Evolutionary conservation across 2,888 invertebrate species (phyloP), one percentile per base, ranked within the genome.

Genomic region (Calameuta filiformis): DNA sequence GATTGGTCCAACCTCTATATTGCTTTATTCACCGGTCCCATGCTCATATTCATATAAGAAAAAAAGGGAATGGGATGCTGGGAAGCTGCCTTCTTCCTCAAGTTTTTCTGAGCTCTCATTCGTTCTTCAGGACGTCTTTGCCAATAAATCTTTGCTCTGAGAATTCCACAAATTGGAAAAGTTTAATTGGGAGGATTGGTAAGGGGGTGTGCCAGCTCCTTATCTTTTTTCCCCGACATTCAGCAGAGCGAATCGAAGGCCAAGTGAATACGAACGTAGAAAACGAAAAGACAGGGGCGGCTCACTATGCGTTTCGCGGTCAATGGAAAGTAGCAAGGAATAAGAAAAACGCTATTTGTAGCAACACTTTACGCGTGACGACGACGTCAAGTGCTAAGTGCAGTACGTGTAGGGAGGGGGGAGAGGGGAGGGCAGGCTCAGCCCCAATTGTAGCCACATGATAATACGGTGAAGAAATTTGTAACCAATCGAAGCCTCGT

Each of bases 281-380:
- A 56, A 56, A 23, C 23, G 23, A 15, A 56, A 23, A 0, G 2
- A 23, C 56, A 56, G 56, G 56, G 9, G 23, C 56, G 56, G 23
- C 56, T 56, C 23, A 23, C 23, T 23, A 56, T 23, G 23, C 23
- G 23, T 56, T 56, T 56, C 9, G 23, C 56, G 56, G 56, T 56
- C 56, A 23, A 56, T 56, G 56, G 0, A 3, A 85, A 85, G 80
- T 83, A 81, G 85, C 82, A 83, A 83, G 83, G 83, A 85, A 86
- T 86, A 83, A 86, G 84, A 84, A 84, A 83, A 81, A 78, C 79
- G 79, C 76, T 68, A 77, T 81, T 81, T 73, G 81, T n/a, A n/a
- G n/a, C n/a, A n/a, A n/a, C n/a, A n/a, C n/a, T n/a, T n/a, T n/a
- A n/a, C n/a, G n/a, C n/a, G n/a, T n/a, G n/a, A n/a, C n/a, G n/a